Evolutionary conservation across 2,797 vertebrate species (phyloP).

Genomic region (Pteropus rufus): DNA sequence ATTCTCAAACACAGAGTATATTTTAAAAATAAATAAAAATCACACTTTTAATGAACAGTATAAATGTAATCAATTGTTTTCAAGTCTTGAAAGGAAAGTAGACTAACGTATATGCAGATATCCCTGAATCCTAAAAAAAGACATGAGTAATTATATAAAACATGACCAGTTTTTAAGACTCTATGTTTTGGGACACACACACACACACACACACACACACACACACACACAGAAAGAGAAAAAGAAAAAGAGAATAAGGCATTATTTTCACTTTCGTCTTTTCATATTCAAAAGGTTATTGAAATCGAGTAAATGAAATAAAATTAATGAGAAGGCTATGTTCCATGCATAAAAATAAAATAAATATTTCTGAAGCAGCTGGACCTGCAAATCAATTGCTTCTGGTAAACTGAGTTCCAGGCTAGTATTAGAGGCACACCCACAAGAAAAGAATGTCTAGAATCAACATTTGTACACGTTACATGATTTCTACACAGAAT

Average conservation of each 20-base stretch:
- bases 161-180: not conserved
- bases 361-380: not conserved
- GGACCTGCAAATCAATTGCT: not conserved
- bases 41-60: not conserved
- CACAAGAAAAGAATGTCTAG: not conserved
- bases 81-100: not conserved
- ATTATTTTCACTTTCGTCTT: not conserved
- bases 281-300: not conserved
- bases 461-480: not conserved
- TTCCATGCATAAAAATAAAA: not conserved
- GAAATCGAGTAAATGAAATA: conserved; percentile 34
- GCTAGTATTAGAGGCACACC: not conserved
- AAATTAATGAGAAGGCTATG: not conserved
- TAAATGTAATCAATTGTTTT: not conserved
- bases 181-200: not conserved
- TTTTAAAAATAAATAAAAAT: conserved; percentile 1
- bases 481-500: not conserved
- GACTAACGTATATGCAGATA: not conserved
- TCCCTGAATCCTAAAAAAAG: not conserved
- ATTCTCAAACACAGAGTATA: not conserved
- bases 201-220: not conserved
- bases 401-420: not conserved
- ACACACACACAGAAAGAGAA: not conserved
- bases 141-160: not conserved
- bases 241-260: not conserved